phyloP scores from a whole-genome alignment of 1,140 invertebrate genomes.

The Lucilia cuprina region DNA sequence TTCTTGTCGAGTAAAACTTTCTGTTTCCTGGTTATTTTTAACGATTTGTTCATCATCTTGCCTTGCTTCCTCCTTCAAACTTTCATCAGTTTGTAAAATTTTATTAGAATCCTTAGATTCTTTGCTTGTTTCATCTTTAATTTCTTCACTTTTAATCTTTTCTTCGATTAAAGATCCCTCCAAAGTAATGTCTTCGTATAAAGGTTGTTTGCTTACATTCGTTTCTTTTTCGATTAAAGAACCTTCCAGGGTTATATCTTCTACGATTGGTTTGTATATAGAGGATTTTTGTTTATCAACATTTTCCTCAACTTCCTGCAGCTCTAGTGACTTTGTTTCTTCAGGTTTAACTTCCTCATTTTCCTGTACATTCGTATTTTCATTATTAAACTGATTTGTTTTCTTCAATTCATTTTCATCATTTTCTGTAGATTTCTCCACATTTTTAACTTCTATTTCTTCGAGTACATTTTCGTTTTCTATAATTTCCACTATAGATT shows the following conservation, averaged over 20 bases:
- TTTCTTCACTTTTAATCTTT: neutral
- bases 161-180: neutral
- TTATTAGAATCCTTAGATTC: neutral
- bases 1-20: neutral
- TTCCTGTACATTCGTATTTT: neutral
- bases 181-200: neutral
- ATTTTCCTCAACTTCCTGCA: neutral
- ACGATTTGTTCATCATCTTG: neutral
- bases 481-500: neutral
- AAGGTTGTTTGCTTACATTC: neutral
- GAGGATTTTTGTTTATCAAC: neutral
- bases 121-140: neutral
- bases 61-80: neutral
- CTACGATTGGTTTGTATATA: constrained; percentile 8
- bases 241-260: constrained; percentile 23
- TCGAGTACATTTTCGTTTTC: neutral
- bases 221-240: constrained; percentile 9
- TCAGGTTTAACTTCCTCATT: neutral
- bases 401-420: neutral
- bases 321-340: neutral
- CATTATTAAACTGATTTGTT: neutral
- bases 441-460: neutral
- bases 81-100: neutral
- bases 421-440: neutral
- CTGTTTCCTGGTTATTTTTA: neutral